Evolutionary conservation across 1,140 invertebrate species (phyloP).

Genomic region (Platyscapa corneri): DNA sequence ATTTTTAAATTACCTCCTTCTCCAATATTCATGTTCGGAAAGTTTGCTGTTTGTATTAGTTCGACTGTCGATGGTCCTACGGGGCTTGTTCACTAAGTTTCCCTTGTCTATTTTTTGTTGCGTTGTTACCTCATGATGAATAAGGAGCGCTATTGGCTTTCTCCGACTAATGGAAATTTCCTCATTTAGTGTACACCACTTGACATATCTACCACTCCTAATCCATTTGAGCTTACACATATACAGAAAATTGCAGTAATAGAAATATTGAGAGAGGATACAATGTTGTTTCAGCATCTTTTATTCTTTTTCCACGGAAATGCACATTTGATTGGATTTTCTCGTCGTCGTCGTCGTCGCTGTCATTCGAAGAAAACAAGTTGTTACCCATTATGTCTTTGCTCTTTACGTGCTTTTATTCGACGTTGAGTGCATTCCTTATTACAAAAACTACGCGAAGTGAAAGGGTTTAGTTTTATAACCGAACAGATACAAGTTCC

Average conservation of each 20-base stretch:
- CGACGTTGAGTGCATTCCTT: background rate
- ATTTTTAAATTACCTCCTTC: background rate
- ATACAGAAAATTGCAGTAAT: background rate
- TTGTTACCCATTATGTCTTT: background rate
- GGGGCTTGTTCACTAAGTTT: too few species aligned
- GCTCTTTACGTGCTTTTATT: background rate
- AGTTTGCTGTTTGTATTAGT: background rate
- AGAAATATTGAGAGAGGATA: background rate
- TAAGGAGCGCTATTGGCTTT: background rate
- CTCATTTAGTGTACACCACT: background rate
- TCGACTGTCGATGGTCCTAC: background rate
- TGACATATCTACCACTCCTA: background rate
- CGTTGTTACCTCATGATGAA: background rate
- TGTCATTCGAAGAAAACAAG: background rate
- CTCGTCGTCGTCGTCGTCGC: background rate
- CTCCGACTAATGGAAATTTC: background rate
- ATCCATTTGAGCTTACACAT: background rate
- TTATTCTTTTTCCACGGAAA: background rate
- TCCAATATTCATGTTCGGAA: background rate
- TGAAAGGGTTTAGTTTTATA: background rate
- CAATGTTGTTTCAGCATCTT: background rate
- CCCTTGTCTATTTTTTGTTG: background rate
- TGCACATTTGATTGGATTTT: background rate
- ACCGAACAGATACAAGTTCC: background rate
- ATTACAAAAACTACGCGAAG: background rate